A percentile compares a stretch with the other conserved stretches of the same genome.
Conservation (phyloP, 2,888 invertebrate genomes). For the Agriotes lineatus region DNA sequence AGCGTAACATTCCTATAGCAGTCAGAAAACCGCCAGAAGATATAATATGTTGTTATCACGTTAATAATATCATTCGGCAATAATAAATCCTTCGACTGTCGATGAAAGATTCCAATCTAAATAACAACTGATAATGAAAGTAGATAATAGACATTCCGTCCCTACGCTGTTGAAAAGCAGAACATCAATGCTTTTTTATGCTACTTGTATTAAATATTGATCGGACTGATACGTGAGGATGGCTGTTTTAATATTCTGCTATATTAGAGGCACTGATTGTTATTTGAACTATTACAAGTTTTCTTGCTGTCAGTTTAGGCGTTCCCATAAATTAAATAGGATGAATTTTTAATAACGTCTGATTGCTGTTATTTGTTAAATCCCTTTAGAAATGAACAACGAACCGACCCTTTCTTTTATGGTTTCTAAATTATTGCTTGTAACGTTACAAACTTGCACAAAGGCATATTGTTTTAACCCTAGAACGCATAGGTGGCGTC, state of each 20-base stretch:
- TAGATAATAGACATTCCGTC: constrained; percentile 11
- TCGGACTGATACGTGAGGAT: neutral
- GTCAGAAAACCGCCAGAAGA: neutral
- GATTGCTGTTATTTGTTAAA: no score
- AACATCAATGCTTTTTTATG: neutral
- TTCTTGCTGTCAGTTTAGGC: no score
- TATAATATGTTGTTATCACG: constrained; percentile 3
- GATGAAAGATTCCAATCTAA: constrained; percentile 17
- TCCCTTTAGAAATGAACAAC: no score
- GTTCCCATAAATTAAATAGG: no score
- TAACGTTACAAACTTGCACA: no score
- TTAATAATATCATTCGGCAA: constrained; percentile 10
- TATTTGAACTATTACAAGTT: constrained; percentile 1
- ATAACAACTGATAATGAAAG: constrained; percentile 12
- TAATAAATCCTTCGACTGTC: constrained; percentile 21
- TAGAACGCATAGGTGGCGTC: no score
- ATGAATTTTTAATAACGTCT: no score
- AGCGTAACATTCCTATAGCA: neutral
- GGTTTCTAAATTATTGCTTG: no score
- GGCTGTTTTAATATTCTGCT: neutral
- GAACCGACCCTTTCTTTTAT: no score
- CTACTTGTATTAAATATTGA: constrained; percentile 1
- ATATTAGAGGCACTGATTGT: neutral
- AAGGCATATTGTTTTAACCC: no score
- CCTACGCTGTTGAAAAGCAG: neutral